These are phyloP conservation scores for Epinephelus awoara DNA, from an alignment of 2,797 vertebrate species.

Conservation along the genomic window DNA sequence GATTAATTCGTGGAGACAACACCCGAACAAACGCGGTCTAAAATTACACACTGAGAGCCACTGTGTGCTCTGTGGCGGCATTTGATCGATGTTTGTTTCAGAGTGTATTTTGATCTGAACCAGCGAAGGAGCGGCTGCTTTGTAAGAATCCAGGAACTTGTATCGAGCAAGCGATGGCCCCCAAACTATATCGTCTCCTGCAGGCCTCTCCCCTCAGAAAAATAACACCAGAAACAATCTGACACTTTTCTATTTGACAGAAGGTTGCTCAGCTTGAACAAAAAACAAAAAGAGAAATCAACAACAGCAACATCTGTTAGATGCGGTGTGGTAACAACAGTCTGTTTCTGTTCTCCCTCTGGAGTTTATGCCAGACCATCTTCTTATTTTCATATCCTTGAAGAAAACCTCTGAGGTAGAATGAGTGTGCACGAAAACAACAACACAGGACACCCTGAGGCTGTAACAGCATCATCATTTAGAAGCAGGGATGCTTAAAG, in stretches of 20 bases:
- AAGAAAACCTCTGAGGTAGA: constrained; percentile 39
- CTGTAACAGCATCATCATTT: constrained; percentile 49
- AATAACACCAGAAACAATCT: constrained; percentile 10
- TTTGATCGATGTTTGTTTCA: constrained; percentile 37
- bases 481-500: constrained; percentile 17
- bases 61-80: neutral
- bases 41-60: neutral
- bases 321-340: constrained; percentile 25
- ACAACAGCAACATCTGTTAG: constrained; percentile 55
- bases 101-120: constrained; percentile 27
- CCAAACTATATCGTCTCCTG: constrained; percentile 28
- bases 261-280: constrained; percentile 28
- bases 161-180: neutral
- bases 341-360: constrained; percentile 34
- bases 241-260: constrained; percentile 30
- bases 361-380: constrained; percentile 11
- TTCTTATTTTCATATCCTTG: constrained; percentile 35
- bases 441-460: constrained; percentile 23
- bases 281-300: constrained; percentile 8
- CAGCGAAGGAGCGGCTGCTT: neutral
- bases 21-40: constrained; percentile 6
- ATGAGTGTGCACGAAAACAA: constrained; percentile 41
- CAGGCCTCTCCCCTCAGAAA: constrained; percentile 20
- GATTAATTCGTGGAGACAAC: constrained; percentile 5
- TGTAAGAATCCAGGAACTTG: constrained; percentile 7